Evolutionary conservation across 1,140 invertebrate species (phyloP).

Genomic region (Whitmania pigra): DNA sequence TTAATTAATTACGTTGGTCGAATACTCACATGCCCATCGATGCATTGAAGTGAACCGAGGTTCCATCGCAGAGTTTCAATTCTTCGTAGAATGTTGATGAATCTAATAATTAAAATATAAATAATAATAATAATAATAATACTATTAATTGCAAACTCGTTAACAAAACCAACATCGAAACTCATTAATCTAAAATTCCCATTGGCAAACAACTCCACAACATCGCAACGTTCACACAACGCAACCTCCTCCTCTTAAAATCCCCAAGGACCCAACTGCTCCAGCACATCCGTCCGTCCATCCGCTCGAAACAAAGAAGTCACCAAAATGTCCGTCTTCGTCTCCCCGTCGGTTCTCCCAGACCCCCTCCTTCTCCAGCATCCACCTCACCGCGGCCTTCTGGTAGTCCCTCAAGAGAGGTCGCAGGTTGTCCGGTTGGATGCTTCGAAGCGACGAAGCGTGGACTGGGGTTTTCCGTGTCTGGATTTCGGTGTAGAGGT

Average conservation of each 20-base stretch:
- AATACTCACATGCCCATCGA: neutral
- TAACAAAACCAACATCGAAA: too few relatives aligned
- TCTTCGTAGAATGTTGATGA: neutral
- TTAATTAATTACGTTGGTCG: too few relatives aligned
- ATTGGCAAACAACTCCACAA: too few relatives aligned
- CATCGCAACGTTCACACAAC: too few relatives aligned
- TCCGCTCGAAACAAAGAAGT: too few relatives aligned
- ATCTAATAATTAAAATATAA: too few relatives aligned
- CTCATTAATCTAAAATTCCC: too few relatives aligned
- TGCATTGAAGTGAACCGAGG: neutral
- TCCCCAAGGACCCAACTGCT: too few relatives aligned
- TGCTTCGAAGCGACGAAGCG: slow-evolving; percentile 22
- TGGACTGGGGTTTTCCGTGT: slow-evolving; percentile 34
- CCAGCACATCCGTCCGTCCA: too few relatives aligned
- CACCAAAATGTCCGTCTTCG: neutral
- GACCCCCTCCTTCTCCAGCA: slow-evolving; percentile 44
- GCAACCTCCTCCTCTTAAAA: too few relatives aligned
- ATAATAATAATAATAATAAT: too few relatives aligned
- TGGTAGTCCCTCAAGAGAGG: slow-evolving; percentile 55
- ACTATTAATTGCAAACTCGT: too few relatives aligned
- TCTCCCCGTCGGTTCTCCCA: neutral
- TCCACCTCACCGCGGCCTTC: slow-evolving; percentile 55
- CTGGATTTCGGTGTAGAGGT: slow-evolving; percentile 42
- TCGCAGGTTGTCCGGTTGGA: slow-evolving; percentile 47
- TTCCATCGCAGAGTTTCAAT: neutral